Percentiles rank a stretch among this genome's conserved stretches.
These are phyloP conservation scores for Hippolais icterina DNA, from an alignment of 2,113 vertebrate genomes.

Conservation along the genomic window DNA sequence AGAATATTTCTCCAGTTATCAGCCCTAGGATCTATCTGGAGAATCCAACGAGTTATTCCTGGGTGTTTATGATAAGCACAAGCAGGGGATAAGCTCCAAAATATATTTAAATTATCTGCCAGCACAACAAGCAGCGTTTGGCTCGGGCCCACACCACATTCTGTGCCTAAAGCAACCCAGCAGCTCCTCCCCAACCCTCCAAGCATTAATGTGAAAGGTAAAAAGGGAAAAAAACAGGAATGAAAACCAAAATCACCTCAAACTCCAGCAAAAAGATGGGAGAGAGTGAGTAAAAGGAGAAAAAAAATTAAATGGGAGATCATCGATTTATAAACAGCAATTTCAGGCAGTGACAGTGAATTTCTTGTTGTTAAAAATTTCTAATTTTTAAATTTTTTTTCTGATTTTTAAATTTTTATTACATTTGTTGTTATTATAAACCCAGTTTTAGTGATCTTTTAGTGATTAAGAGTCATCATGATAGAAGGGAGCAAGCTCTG, in stretches of 20 bases:
- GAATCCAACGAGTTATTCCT: not conserved
- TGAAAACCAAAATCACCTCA: not conserved
- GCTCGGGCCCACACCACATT: not conserved
- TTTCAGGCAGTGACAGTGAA: not conserved
- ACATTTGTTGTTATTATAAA: not conserved
- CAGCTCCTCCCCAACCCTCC: not conserved
- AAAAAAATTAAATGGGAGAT: rapidly evolving
- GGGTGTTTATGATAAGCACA: not conserved
- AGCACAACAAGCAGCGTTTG: not conserved
- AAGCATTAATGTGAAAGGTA: not conserved
- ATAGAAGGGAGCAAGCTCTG: not conserved
- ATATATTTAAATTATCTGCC: not conserved
- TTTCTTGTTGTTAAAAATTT: not conserved
- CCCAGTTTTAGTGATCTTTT: not conserved
- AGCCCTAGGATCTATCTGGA: not conserved
- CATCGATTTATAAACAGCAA: not conserved
- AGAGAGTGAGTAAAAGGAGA: not conserved
- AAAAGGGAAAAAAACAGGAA: rapidly evolving
- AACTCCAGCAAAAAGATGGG: not conserved
- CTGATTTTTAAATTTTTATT: no score
- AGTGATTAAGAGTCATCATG: not conserved
- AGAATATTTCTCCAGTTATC: not conserved
- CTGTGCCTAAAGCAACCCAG: not conserved
- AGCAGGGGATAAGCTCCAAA: conserved; percentile 3
- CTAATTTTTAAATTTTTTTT: no score